phyloP scores from a whole-genome alignment of 2,113 vertebrate species.

The Tamias sibiricus region DNA sequence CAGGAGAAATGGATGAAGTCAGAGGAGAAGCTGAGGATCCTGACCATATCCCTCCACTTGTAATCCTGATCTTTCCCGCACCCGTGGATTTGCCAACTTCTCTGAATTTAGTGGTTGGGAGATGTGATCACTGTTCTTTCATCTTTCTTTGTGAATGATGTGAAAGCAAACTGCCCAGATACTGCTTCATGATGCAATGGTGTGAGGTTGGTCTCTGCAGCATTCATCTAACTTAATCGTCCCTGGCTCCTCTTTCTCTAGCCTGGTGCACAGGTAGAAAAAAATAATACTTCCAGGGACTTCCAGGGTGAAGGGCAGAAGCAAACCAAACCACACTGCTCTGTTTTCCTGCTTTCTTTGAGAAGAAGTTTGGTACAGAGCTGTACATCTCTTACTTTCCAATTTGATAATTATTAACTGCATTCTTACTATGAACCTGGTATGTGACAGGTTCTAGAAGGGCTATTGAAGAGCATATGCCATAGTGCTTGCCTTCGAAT shows the following conservation, averaged over 20 bases:
- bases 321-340: background rate
- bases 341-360: conserved; percentile 13
- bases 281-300: background rate
- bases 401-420: conserved; percentile 1
- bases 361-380: background rate
- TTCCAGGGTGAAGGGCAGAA: background rate
- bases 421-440: background rate
- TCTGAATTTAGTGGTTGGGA: background rate
- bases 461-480: background rate
- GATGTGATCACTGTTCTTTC: background rate
- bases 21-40: background rate
- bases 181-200: background rate
- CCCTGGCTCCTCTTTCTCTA: background rate
- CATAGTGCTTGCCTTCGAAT: background rate
- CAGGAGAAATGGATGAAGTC: background rate
- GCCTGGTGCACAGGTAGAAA: conserved; percentile 24
- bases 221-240: background rate
- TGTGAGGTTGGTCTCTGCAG: background rate
- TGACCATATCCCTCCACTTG: background rate
- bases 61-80: background rate
- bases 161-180: background rate
- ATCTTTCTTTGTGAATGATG: background rate
- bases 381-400: background rate
- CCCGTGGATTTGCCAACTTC: background rate
- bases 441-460: background rate